These are phyloP conservation scores for Lomographa bimaculata DNA, from an alignment of 2,888 invertebrate species.

Conservation along the genomic window DNA sequence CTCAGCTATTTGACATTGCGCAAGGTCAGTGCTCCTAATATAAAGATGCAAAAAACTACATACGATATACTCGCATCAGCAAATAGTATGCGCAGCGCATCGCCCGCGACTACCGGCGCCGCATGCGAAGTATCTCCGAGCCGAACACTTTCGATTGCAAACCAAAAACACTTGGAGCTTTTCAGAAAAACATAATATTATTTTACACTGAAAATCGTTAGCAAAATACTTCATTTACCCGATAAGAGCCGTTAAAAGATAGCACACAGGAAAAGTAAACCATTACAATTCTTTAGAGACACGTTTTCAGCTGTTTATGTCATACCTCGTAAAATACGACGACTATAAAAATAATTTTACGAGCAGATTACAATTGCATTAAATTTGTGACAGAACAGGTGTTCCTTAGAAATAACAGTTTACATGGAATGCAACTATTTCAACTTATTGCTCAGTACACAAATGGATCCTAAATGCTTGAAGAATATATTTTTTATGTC, in stretches of 20 bases:
- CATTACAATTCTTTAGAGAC: constrained; percentile 27
- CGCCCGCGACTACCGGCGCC: constrained; percentile 44
- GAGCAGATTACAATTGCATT: constrained; percentile 26
- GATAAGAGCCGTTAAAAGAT: constrained; percentile 34
- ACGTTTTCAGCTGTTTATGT: constrained; percentile 31
- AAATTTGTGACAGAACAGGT: constrained; percentile 13
- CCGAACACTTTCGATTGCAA: constrained; percentile 73
- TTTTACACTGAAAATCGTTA: constrained; percentile 15
- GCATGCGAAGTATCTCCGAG: constrained; percentile 72
- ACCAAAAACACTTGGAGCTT: constrained; percentile 7
- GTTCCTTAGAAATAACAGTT: constrained; percentile 14
- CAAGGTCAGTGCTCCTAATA: constrained; percentile 82
- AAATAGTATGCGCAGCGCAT: constrained; percentile 53
- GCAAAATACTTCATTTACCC: constrained; percentile 24
- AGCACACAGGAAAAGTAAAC: constrained; percentile 30
- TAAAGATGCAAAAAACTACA: constrained; percentile 72
- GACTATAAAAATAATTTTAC: constrained; percentile 32
- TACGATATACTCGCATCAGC: constrained; percentile 25
- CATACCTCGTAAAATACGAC: constrained; percentile 26
- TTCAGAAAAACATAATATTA: constrained; percentile 17
- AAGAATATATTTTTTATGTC: constrained; percentile 2
- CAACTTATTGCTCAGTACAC: neutral
- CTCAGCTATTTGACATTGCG: constrained; percentile 82
- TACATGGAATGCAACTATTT: constrained; percentile 1
- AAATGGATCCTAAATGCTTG: neutral